phyloP scores from a whole-genome alignment of 2,113 vertebrate genomes.

The Petaurus breviceps region DNA sequence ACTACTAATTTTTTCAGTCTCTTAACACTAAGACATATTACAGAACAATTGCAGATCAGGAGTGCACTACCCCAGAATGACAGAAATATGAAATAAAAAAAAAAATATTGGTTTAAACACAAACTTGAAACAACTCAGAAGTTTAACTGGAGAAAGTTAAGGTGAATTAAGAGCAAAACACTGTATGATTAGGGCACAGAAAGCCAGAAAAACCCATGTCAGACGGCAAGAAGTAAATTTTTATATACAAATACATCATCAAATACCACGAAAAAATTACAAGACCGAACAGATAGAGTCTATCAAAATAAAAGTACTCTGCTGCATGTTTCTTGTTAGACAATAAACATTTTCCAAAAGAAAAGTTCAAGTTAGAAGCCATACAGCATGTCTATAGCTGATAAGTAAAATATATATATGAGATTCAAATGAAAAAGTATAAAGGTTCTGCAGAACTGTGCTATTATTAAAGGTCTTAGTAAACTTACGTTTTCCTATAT shows the following conservation, averaged over 20 bases:
- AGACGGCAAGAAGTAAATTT: constrained; percentile 90
- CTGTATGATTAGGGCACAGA: constrained; percentile 86
- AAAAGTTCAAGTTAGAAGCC: constrained; percentile 57
- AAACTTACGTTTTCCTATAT: constrained; percentile 36
- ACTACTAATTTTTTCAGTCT: constrained; percentile 48
- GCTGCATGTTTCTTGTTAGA: constrained; percentile 88
- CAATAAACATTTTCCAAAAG: constrained; percentile 66
- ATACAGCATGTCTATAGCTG: constrained; percentile 54
- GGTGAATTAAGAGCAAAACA: constrained; percentile 85
- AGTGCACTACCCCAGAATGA: constrained; percentile 92
- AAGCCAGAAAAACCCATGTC: constrained; percentile 96
- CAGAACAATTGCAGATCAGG: constrained; percentile 91
- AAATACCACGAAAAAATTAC: constrained; percentile 63
- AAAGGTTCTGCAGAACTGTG: constrained; percentile 36
- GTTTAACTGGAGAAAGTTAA: constrained; percentile 75
- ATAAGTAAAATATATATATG: constrained; percentile 30
- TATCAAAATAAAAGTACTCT: constrained; percentile 82
- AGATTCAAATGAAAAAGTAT: constrained; percentile 22
- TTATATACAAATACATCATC: constrained; percentile 68
- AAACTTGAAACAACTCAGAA: constrained; percentile 79
- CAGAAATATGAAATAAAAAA: constrained; percentile 71
- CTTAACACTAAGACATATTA: constrained; percentile 63
- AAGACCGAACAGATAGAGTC: constrained; percentile 60
- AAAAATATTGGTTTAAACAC: constrained; percentile 76
- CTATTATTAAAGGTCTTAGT: constrained; percentile 31